Base-by-base conservation (phyloP, 2,113 vertebrate species). In the Scopus umbretta region DNA sequence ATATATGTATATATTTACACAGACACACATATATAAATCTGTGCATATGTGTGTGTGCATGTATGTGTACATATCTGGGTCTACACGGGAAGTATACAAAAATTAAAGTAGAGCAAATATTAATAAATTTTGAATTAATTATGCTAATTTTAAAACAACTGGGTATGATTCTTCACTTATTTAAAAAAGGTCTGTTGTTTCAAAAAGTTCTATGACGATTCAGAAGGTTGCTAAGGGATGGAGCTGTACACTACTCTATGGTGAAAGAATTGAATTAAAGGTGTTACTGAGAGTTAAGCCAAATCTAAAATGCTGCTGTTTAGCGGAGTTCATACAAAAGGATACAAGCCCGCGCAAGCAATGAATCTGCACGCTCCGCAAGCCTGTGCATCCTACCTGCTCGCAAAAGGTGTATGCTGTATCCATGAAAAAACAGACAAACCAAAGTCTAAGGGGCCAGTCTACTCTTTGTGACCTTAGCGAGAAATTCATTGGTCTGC, bases 151-250 rank as follows among this genome's bases (percentile, higher is more conserved):
- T 34, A 26, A 1, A 52, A 36, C 36, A 82, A 34, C 7, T 40
- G 13, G 16, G 3, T 32, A 25, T 30, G 23, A 73, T 40, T 78
- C 45, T 45, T 81, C 17, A 26, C 9, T 81, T 47, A 10, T 5
- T 94, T 49, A 1, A 38, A 87, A 66, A 74, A 55, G 1, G 2
- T 8, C 5, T 74, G 29, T 21, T 34, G 22, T 58, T 52, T 73
- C 34, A 56, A 58, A 65, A 58, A 66, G 32, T 25, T 32, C n/a
- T 34, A 0, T 0, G 0, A 13, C 11, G 11, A 56, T 20, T 30
- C 79, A 71, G 80, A 49, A 17, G 42, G 50, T 47, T 58, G 55
- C 19, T 74, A 59, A 27, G 3, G 47, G 18, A 70, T 47, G 42
- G 49, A 58, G 58, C 17, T 66, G 22, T 25, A 45, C 26, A 12